These are phyloP conservation scores for Corbicula japonica DNA, from an alignment of 2,888 invertebrate genomes.

Conservation along the genomic window DNA sequence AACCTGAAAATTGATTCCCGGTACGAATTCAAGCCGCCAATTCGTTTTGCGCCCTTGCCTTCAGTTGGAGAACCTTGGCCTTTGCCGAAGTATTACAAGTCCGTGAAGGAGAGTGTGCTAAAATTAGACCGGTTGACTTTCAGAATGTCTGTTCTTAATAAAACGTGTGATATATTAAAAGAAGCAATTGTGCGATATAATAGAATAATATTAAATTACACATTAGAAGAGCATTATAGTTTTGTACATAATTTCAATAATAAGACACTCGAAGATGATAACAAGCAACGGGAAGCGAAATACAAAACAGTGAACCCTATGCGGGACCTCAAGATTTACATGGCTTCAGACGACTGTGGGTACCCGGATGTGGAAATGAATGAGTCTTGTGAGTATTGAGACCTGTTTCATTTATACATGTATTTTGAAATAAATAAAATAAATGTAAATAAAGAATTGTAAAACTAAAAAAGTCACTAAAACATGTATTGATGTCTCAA, in stretches of 20 bases:
- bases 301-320: constrained; percentile 42
- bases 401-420: background rate
- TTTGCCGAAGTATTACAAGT: constrained; percentile 40
- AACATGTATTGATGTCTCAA: too few relatives aligned
- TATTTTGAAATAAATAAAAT: too few relatives aligned
- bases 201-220: constrained; percentile 85
- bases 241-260: constrained; percentile 58
- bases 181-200: constrained; percentile 88
- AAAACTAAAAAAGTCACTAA: too few relatives aligned
- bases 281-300: constrained; percentile 30
- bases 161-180: constrained; percentile 88
- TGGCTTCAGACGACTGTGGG: constrained; percentile 28
- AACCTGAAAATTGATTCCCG: constrained; percentile 42
- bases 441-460: too few relatives aligned
- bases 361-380: constrained; percentile 69
- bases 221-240: constrained; percentile 64
- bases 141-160: constrained; percentile 75
- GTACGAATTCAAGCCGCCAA: constrained; percentile 44
- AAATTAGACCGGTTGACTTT: constrained; percentile 48
- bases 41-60: constrained; percentile 50
- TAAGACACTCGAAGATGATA: constrained; percentile 11
- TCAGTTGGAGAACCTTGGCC: constrained; percentile 62
- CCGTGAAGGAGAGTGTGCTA: constrained; percentile 26
- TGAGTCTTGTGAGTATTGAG: constrained; percentile 77
- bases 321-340: constrained; percentile 38